Evolutionary conservation across 1,140 invertebrate genomes (phyloP), one percentile per base, ranked within the genome.

Genomic region (Pseudomyrmex sp.): DNA sequence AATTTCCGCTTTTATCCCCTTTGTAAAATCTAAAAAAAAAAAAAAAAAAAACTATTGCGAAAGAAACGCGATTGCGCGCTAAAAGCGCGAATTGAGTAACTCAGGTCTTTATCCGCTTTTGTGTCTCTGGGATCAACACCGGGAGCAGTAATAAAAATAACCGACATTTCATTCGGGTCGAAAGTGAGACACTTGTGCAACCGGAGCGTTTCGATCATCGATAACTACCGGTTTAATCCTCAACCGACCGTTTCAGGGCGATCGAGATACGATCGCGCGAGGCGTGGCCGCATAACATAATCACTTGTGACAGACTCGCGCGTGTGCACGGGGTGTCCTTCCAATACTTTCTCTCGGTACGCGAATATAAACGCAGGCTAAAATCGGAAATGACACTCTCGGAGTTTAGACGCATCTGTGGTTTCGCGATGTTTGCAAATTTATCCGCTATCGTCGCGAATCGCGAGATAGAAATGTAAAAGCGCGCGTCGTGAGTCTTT

Each of bases 171-270:
- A 35, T 80, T 80, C 8, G 46, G n/a, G 8, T 52, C 35, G 35
- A 13, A 68, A 46, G 66, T 66, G 54, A 59, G 66, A 80, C 66
- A 72, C 44, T 80, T 59, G 68, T 59, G 76, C 66, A 72, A 80
- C 15, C 65, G 52, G 12, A 70, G 35, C 44, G 56, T 80, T 80
- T 80, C 66, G 76, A 80, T 72, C 66, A 80, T 80, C 76, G 76
- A 72, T 80, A 80, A 79, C 66, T 70, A 79, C 76, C 65, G 66
- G 54, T 70, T 54, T 72, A 72, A 79, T 80, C 61, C 62, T 23
- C 59, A 59, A 50, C 66, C 54, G 54, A 65, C 20, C 76, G 15
- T 79, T 70, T 66, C 35, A 35, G 20, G 20, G 54, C 12, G 44
- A 72, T 13, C 56, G 12, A 80, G 76, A 80, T 80, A 80, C 54